These are phyloP conservation scores for Hartigia nigra DNA, from an alignment of 2,888 invertebrate genomes.

Conservation along the genomic window DNA sequence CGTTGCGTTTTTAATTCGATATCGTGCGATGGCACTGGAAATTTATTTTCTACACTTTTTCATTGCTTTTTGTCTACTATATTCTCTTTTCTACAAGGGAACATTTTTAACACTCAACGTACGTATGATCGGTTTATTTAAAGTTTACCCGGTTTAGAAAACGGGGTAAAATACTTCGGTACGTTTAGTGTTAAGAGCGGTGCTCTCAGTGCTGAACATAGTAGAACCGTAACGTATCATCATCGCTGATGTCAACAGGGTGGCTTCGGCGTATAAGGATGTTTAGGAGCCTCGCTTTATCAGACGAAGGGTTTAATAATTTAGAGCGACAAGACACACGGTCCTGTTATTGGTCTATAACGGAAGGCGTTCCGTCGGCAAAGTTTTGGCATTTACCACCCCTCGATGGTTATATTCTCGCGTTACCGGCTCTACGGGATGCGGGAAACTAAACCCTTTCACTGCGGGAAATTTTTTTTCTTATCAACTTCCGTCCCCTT, in stretches of 20 bases:
- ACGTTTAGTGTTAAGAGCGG: no score
- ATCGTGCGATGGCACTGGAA: neutral
- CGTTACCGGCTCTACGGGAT: slow-evolving; percentile 16
- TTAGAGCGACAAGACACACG: slow-evolving; percentile 58
- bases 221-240: neutral
- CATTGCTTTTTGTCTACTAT: neutral
- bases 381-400: slow-evolving; percentile 34
- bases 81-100: neutral
- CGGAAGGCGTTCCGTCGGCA: slow-evolving; percentile 44
- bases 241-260: neutral
- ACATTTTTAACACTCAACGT: neutral
- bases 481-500: neutral
- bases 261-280: neutral
- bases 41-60: neutral
- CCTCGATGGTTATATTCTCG: slow-evolving; percentile 25
- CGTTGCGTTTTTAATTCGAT: neutral
- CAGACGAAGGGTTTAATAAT: slow-evolving; percentile 49
- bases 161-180: no score
- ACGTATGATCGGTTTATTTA: no score
- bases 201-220: neutral
- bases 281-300: neutral
- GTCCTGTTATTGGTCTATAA: slow-evolving; percentile 60
- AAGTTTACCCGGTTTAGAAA: no score
- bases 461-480: slow-evolving; percentile 21
- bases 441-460: neutral